Percentiles rank a stretch among this genome's conserved stretches.
Conservation (phyloP, 2,888 invertebrate genomes). For the Hyposoter dolosus region DNA sequence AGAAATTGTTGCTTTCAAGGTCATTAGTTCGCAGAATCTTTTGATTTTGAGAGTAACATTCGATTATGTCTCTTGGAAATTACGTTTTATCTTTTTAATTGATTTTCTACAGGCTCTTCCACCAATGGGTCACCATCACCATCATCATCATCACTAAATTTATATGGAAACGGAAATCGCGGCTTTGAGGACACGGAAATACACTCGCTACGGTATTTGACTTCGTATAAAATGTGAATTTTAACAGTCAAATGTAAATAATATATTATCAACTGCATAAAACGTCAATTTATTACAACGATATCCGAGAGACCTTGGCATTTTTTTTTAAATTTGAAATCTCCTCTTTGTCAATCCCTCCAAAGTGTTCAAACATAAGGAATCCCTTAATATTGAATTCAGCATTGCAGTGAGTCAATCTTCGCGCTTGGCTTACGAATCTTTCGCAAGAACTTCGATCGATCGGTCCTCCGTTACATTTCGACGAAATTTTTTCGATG, state of each 20-base stretch:
- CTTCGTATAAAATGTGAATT: neutral
- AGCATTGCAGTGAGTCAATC: too few relatives aligned
- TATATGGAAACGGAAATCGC: neutral
- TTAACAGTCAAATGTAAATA: neutral
- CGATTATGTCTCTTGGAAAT: neutral
- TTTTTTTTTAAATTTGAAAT: neutral
- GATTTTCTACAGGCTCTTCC: slow-evolving; percentile 1
- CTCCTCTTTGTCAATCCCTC: neutral
- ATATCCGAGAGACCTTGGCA: neutral
- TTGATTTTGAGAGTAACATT: neutral
- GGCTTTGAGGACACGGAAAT: neutral
- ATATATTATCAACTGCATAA: neutral
- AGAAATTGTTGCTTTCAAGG: neutral
- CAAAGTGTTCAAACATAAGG: neutral
- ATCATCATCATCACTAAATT: neutral
- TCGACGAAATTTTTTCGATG: too few relatives aligned
- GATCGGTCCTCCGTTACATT: too few relatives aligned
- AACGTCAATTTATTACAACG: neutral
- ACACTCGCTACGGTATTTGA: slow-evolving; percentile 10
- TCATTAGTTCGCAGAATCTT: neutral
- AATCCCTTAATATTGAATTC: neutral
- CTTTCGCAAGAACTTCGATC: too few relatives aligned
- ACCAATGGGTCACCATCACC: neutral
- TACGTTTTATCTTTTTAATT: neutral
- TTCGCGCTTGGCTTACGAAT: too few relatives aligned